phyloP scores from a whole-genome alignment of 2,888 invertebrate species.

The Autographa pulchrina region DNA sequence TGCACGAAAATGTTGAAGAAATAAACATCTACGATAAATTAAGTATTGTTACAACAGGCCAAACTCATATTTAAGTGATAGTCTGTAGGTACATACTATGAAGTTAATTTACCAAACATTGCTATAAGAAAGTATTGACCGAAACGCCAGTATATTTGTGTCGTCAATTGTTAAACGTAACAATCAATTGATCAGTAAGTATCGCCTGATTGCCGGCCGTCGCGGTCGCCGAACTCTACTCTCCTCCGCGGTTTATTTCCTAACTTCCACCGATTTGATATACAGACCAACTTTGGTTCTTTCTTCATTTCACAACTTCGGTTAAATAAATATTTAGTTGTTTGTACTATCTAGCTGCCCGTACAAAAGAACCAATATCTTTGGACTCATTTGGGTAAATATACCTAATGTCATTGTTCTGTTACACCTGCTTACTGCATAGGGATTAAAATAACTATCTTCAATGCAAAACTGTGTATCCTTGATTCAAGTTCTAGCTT shows the following conservation, averaged over 20 bases:
- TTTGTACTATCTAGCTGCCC: neutral
- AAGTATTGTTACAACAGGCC: too few species aligned
- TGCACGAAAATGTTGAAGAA: too few species aligned
- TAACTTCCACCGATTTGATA: constrained; percentile 78
- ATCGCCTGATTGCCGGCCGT: constrained; percentile 47
- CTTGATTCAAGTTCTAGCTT: constrained; percentile 26
- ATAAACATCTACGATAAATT: too few species aligned
- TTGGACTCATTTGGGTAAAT: neutral
- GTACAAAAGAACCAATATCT: neutral
- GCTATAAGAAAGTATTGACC: constrained; percentile 33
- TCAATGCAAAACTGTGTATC: constrained; percentile 6
- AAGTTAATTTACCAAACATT: neutral
- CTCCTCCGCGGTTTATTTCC: constrained; percentile 74
- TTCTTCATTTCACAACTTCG: neutral
- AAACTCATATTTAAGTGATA: neutral
- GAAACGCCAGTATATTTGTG: constrained; percentile 27
- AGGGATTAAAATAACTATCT: constrained; percentile 8
- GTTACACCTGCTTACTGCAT: neutral
- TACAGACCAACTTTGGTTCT: constrained; percentile 56
- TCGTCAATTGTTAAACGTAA: constrained; percentile 61
- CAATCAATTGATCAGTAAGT: constrained; percentile 72
- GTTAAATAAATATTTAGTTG: neutral
- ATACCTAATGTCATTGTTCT: neutral
- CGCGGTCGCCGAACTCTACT: constrained; percentile 61
- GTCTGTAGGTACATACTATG: neutral